Evolutionary conservation across 2,888 invertebrate species (phyloP).

Genomic region (Girardia tigrina): DNA sequence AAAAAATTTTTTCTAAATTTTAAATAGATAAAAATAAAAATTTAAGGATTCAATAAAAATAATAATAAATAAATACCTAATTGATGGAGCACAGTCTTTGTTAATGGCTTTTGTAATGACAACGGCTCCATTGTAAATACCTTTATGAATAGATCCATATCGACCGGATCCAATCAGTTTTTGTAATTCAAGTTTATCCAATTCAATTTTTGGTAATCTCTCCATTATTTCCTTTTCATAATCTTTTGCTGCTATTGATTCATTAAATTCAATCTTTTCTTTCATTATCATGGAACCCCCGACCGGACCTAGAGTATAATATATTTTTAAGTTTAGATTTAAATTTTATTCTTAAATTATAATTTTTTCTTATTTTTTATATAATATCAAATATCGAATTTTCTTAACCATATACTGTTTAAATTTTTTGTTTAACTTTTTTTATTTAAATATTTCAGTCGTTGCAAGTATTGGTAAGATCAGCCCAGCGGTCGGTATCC

Average conservation of each 20-base stretch:
- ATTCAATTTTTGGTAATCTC: neutral
- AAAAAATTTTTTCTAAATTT: too few species aligned
- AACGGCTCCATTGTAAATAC: constrained; percentile 4
- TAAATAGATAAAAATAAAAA: too few species aligned
- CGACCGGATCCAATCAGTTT: neutral
- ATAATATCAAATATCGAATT: too few species aligned
- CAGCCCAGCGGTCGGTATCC: too few species aligned
- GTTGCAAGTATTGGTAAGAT: too few species aligned
- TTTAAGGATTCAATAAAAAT: too few species aligned
- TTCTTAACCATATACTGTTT: too few species aligned
- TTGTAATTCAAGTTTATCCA: neutral
- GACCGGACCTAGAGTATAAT: neutral
- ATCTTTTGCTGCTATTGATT: neutral
- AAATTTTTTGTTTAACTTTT: too few species aligned
- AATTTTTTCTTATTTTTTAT: too few species aligned
- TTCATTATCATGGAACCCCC: neutral
- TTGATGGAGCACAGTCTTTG: neutral
- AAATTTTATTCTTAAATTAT: too few species aligned
- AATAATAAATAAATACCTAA: neutral
- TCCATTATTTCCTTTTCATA: neutral
- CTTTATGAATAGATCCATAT: neutral
- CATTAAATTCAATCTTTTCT: neutral
- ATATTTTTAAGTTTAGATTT: too few species aligned
- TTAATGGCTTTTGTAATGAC: neutral
- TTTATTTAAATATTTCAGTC: too few species aligned